phyloP scores from a whole-genome alignment of 2,113 vertebrate species.

The Anser brachyrhynchus region DNA sequence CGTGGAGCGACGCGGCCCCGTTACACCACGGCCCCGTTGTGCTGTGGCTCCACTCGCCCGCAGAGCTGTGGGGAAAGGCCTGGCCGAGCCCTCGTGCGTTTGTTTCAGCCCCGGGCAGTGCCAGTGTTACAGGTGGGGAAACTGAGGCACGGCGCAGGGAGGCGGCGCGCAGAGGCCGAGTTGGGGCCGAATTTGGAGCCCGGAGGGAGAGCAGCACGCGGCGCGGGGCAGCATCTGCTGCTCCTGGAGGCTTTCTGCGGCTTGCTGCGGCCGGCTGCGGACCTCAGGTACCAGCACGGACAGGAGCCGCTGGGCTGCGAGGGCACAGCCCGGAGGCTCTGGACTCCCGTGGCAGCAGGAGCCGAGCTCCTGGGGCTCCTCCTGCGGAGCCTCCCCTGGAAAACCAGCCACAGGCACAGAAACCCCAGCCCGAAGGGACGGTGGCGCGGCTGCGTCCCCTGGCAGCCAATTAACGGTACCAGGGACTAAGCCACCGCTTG shows the following conservation, averaged over 20 bases:
- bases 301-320: no score
- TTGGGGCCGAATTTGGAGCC: neutral
- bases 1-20: rapidly evolving
- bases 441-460: neutral
- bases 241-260: neutral
- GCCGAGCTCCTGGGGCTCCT: no score
- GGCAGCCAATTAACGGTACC: neutral
- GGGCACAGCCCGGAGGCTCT: no score
- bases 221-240: rapidly evolving
- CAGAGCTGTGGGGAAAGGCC: rapidly evolving
- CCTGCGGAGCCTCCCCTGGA: no score
- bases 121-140: neutral
- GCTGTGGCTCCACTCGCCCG: rapidly evolving
- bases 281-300: no score
- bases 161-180: rapidly evolving
- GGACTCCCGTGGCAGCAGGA: no score
- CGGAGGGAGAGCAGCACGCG: rapidly evolving
- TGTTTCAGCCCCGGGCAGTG: rapidly evolving
- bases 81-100: rapidly evolving
- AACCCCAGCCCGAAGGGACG: neutral
- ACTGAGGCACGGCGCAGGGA: neutral
- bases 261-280: no score
- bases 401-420: no score
- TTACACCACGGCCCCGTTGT: neutral
- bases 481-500: neutral